Conservation (phyloP, 2,797 vertebrate species). For the Clarias pachynema region DNA sequence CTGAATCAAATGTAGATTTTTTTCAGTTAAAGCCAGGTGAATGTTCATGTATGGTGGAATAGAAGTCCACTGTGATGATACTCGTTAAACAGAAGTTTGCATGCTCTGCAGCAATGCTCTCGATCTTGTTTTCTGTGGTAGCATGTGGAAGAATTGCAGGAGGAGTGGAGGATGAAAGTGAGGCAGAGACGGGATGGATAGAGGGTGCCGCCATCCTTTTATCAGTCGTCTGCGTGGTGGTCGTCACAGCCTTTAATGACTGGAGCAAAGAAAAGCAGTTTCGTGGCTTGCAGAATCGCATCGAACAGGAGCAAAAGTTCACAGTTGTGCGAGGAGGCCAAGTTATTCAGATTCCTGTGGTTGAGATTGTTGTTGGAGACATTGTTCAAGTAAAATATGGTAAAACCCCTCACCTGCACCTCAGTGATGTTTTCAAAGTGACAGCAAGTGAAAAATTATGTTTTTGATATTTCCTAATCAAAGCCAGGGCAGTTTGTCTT, state of each 20-base stretch:
- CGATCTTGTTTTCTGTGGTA: slow-evolving; percentile 60
- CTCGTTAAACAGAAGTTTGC: background rate
- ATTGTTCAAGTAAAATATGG: slow-evolving; percentile 96
- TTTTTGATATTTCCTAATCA: background rate
- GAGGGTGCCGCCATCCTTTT: slow-evolving; percentile 96
- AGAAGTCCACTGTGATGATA: background rate
- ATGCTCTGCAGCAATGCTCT: background rate
- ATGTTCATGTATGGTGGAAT: background rate
- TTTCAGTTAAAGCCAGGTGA: background rate
- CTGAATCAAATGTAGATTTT: background rate
- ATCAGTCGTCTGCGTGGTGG: slow-evolving; percentile 92
- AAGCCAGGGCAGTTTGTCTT: background rate
- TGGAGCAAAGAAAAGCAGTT: slow-evolving; percentile 99
- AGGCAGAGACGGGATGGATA: slow-evolving; percentile 93
- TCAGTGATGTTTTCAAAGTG: background rate
- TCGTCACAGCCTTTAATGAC: slow-evolving; percentile 99
- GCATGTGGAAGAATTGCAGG: slow-evolving; percentile 83
- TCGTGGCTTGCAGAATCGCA: slow-evolving; percentile 93
- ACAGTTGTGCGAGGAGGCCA: slow-evolving; percentile 84
- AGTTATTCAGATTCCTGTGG: slow-evolving; percentile 88
- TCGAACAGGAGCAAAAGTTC: slow-evolving; percentile 97
- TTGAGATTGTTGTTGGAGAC: slow-evolving; percentile 93
- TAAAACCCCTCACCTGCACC: slow-evolving; percentile 57
- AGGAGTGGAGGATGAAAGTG: slow-evolving; percentile 84
- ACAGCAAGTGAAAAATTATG: background rate